These are phyloP conservation scores for Pangasius djambal DNA, from an alignment of 2,797 vertebrate genomes.

Conservation along the genomic window DNA sequence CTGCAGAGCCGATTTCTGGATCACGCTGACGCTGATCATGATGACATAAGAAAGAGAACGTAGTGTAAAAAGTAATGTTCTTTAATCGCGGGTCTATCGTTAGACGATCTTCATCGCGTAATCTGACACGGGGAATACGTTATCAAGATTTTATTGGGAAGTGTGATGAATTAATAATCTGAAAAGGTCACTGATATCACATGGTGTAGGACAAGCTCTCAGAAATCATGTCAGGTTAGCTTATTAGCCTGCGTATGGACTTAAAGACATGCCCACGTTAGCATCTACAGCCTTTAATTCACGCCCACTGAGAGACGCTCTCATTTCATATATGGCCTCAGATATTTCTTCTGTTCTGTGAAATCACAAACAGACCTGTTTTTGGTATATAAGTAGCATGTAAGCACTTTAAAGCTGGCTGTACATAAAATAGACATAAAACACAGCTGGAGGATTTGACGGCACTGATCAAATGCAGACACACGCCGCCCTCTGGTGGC, in stretches of 20 bases:
- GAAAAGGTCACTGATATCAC: background rate
- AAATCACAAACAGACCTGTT: background rate
- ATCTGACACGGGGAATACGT: background rate
- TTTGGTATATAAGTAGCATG: background rate
- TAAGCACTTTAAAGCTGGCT: conserved; percentile 1
- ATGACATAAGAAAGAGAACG: no score
- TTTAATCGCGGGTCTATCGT: background rate
- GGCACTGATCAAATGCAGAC: conserved; percentile 10
- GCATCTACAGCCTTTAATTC: background rate
- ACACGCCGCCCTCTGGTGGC: conserved; percentile 49
- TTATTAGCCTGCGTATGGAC: background rate
- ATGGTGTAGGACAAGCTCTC: background rate
- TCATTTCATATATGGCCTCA: background rate
- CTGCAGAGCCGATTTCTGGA: background rate
- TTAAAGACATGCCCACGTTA: background rate
- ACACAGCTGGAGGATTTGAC: background rate
- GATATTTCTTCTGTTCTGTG: background rate
- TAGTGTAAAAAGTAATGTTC: no score
- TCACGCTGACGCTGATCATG: background rate
- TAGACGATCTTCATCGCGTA: background rate
- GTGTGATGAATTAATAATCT: background rate
- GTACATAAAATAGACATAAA: no score
- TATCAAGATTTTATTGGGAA: background rate
- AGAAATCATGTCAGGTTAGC: background rate
- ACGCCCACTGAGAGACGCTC: background rate